Evolutionary conservation across 2,113 vertebrate genomes (phyloP), one percentile per base, ranked within the genome.

Genomic region (Sebastes schlegelii): DNA sequence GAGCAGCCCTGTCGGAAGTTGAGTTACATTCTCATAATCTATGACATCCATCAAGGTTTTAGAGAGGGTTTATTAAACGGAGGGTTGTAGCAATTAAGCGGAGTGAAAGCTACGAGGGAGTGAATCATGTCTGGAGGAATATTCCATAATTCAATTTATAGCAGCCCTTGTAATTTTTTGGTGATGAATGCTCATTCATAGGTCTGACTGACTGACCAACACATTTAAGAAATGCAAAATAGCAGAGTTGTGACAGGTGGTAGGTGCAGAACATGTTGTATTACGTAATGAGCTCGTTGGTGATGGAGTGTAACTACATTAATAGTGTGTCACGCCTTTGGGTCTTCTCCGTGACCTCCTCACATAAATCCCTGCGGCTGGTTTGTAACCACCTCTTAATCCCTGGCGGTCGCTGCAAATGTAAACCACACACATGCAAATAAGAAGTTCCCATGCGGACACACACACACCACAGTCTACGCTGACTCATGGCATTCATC

Each of bases 281-380:
- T 84, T 86, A 83, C 76, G 70, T 87, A 79, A 84, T 86, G 72
- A 86, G 74, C 2, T 61, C 40, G 16, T 60, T 54, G 65, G 74
- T 78, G 81, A 84, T 79, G 19, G 83, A 84, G 75, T 80, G 79
- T 8, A 83, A 73, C 83, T 70, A 80, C 21, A 91, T 80, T 74
- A 73, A 89, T 63, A 80, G 73, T 19, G n/a, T 65, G 66, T 88
- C 70, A 74, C 86, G 21, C 90, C 85, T 93, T 60, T 1, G 45
- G 85, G 90, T 93, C 80, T 60, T 70, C 87, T 74, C 40, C 13
- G 1, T 85, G 88, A 92, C 89, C 89, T 88, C 74, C 42, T 63
- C 63, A 54, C 77, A 83, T 57, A 87, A 82, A 87, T 73, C 70
- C 74, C 8, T 6, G 11, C 12, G 34, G 79, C 64, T 69, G 14